Conservation (phyloP, 2,797 vertebrate genomes). For the Microctenopoma steveboyesi region DNA sequence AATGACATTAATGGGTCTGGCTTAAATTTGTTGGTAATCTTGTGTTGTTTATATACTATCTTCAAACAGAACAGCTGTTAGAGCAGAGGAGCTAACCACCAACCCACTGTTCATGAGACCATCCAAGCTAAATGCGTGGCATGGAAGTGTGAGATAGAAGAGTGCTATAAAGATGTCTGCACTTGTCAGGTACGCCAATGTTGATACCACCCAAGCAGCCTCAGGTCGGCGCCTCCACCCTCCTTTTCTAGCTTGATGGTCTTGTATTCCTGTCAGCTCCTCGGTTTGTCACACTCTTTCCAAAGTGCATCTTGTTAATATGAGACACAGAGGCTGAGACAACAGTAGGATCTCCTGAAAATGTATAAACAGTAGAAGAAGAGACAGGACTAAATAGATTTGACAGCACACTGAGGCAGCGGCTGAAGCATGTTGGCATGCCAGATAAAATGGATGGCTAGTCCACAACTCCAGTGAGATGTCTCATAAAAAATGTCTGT, state of each 20-base stretch:
- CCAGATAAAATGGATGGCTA: constrained; percentile 36
- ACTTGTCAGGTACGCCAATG: constrained; percentile 29
- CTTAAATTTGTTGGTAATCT: constrained; percentile 2
- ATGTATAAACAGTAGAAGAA: constrained; percentile 2
- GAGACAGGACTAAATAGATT: constrained; percentile 30
- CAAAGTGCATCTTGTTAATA: constrained; percentile 17
- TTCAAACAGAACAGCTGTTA: background rate
- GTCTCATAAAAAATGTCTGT: constrained; percentile 57
- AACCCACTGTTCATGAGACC: too few species aligned
- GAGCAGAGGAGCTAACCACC: background rate
- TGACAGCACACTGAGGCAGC: constrained; percentile 33
- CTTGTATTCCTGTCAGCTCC: constrained; percentile 40
- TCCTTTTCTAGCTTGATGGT: background rate
- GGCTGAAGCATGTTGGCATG: constrained; percentile 39
- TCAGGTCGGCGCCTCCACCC: constrained; percentile 23
- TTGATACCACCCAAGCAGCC: constrained; percentile 19
- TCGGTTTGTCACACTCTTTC: constrained; percentile 23
- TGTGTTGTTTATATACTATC: background rate
- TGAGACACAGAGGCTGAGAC: constrained; percentile 5
- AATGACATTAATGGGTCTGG: background rate
- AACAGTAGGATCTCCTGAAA: constrained; percentile 22
- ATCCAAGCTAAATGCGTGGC: background rate
- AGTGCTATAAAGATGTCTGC: constrained; percentile 11
- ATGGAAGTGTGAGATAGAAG: constrained; percentile 19
- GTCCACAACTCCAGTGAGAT: constrained; percentile 49